These are phyloP conservation scores for Microctonus hyperodae DNA, from an alignment of 2,888 invertebrate genomes.

Conservation along the genomic window DNA sequence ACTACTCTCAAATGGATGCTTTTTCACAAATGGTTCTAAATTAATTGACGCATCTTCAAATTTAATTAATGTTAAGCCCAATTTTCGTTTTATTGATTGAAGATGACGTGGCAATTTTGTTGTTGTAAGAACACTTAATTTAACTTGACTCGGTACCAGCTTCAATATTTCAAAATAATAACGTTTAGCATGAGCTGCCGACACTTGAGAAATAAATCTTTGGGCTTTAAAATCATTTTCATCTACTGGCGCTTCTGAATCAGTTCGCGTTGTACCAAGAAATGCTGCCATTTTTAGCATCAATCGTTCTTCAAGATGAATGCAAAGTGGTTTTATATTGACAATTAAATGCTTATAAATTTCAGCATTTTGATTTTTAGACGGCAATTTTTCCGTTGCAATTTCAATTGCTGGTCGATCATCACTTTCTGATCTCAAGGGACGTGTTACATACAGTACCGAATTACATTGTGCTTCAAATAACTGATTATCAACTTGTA, in stretches of 20 bases:
- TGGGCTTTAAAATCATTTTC: constrained; percentile 84
- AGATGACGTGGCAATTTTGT: constrained; percentile 81
- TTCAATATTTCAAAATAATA: constrained; percentile 87
- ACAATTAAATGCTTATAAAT: constrained; percentile 88
- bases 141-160: constrained; percentile 81
- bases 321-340: constrained; percentile 80
- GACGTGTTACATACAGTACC: constrained; percentile 76
- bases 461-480: constrained; percentile 86
- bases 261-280: constrained; percentile 67
- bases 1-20: constrained; percentile 91
- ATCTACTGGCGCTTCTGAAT: constrained; percentile 70
- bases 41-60: constrained; percentile 97
- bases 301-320: constrained; percentile 87
- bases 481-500: constrained; percentile 78
- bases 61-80: constrained; percentile 88
- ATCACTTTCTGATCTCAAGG: constrained; percentile 64
- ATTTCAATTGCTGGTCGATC: constrained; percentile 81
- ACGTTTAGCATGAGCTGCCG: constrained; percentile 81
- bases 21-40: constrained; percentile 84
- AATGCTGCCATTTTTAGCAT: constrained; percentile 76
- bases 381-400: constrained; percentile 78
- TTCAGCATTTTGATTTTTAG: constrained; percentile 75
- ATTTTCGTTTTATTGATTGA: constrained; percentile 79
- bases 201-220: constrained; percentile 79
- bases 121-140: constrained; percentile 88